Evolutionary conservation across 1,140 invertebrate genomes (phyloP).

Genomic region (Hylyphantes graminicola): DNA sequence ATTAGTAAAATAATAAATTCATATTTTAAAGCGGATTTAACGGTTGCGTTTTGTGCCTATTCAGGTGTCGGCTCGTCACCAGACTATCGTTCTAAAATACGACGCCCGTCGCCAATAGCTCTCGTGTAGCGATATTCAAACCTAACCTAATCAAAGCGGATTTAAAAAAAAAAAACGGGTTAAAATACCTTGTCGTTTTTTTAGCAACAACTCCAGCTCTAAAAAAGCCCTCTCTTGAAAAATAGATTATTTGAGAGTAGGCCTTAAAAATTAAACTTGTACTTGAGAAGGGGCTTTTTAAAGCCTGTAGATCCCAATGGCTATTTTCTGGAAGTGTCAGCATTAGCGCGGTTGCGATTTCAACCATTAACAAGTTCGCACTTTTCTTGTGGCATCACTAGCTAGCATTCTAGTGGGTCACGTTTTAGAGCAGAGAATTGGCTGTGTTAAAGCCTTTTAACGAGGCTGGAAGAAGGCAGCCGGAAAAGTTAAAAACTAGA

Average conservation of each 20-base stretch:
- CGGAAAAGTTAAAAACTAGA: too few species aligned
- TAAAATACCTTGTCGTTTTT: not conserved
- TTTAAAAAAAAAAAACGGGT: too few species aligned
- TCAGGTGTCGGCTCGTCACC: too few species aligned
- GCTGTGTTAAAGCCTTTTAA: too few species aligned
- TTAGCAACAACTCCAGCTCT: slow-evolving; percentile 19
- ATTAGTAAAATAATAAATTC: too few species aligned
- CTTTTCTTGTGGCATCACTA: slow-evolving; percentile 28
- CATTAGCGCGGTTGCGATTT: slow-evolving; percentile 33
- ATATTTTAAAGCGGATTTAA: too few species aligned
- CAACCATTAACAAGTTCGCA: slow-evolving; percentile 59
- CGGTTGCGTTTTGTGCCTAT: too few species aligned
- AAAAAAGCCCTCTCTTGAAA: slow-evolving; percentile 27
- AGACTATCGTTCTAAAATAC: too few species aligned
- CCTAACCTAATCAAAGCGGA: too few species aligned
- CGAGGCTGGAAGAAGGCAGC: too few species aligned
- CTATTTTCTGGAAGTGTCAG: slow-evolving; percentile 39
- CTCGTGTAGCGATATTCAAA: too few species aligned
- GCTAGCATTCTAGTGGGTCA: slow-evolving; percentile 1
- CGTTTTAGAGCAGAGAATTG: slow-evolving; percentile 1
- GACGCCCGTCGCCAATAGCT: too few species aligned
- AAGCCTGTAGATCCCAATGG: slow-evolving; percentile 24
- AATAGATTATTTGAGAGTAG: slow-evolving; percentile 51
- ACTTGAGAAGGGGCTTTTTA: slow-evolving; percentile 39
- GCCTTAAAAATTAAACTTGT: slow-evolving; percentile 57